A percentile compares a stretch with the other conserved stretches of the same genome.
Evolutionary conservation across 1,140 invertebrate genomes (phyloP).

Genomic region (Agrilus planipennis): DNA sequence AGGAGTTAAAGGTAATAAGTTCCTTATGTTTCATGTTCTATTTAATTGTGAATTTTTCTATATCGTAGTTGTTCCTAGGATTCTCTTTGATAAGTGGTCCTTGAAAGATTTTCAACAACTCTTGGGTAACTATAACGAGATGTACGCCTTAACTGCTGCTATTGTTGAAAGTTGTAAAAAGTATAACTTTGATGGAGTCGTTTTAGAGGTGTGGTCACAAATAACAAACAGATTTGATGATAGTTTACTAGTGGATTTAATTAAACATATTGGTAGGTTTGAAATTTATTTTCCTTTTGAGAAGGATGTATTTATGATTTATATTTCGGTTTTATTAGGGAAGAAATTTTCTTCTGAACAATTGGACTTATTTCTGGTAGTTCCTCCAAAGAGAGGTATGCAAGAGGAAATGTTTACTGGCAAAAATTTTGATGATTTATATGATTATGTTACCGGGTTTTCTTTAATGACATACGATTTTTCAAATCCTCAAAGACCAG

Average conservation of each 20-base stretch:
- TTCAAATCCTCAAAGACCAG: conserved; percentile 68
- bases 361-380: conserved; percentile 64
- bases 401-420: conserved; percentile 58
- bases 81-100: conserved; percentile 81
- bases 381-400: conserved; percentile 67
- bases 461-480: conserved; percentile 95
- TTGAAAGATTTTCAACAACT: conserved; percentile 50
- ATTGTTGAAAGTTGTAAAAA: conserved; percentile 49
- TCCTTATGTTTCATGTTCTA: conserved; percentile 21
- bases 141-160: conserved; percentile 41
- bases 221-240: conserved; percentile 54
- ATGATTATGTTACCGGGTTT: conserved; percentile 67
- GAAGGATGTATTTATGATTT: background rate
- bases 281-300: too few species aligned
- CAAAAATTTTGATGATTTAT: conserved; percentile 65
- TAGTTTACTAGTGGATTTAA: conserved; percentile 46
- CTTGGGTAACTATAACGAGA: conserved; percentile 46
- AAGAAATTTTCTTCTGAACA: conserved; percentile 39
- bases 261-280: conserved; percentile 47
- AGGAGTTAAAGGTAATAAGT: conserved; percentile 35
- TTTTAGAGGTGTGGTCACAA: conserved; percentile 82
- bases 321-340: conserved; percentile 24
- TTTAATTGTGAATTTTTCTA: too few species aligned
- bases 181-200: conserved; percentile 71
- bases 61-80: conserved; percentile 59